Base-by-base conservation (phyloP, 53 echinoderm and acorn worm species). In the Pentamera pediparva region DNA sequence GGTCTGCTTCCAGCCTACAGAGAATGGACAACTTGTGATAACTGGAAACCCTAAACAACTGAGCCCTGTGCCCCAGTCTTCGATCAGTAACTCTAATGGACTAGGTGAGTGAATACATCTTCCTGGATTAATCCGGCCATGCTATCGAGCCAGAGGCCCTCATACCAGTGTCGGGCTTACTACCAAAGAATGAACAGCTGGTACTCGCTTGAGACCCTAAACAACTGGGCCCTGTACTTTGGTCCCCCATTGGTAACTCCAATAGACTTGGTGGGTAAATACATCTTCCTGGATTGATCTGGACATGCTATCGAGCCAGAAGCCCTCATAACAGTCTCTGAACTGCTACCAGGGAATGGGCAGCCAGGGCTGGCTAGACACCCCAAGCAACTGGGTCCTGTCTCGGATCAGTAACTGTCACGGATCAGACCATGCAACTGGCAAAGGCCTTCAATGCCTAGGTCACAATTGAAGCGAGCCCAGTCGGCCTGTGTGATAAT, bases 21-120 rank as follows among this genome's bases (percentile, higher is more conserved):
- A 81, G 56, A 85, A 90, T 43, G 98, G 98, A 31, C 98, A 96
- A 59, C 61, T 96, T 30, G 85, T 96, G 12, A 73, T 96, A 29
- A 91, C 98, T 56, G 98, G 98, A 29, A 91, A 96, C 69, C 98
- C 98, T 52, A 80, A 89, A 74, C 98, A 96, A 61, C 87, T 96
- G 6, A 91, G 98, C 18, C 98, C 98, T 18, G 86, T 96, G 22
- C 80, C 91, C 2, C 69, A 91, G 60, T 91, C 98, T 53, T 89
- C 91, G 13, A 55, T 86, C 2, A 77, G 91, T 70, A 82, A 88
- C 34, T 76, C 83, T 61, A 57, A 86, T 81, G 98, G 91, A 43
- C 75, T 96, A 34, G 88, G 98, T 96, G 62, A 76, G 91, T 70
- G 12, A 19, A 28, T 3, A 96, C 69, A 77, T 96, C 65, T 91